Evolutionary conservation across 1,140 invertebrate species (phyloP).

Genomic region (Tetramorium alpestre): DNA sequence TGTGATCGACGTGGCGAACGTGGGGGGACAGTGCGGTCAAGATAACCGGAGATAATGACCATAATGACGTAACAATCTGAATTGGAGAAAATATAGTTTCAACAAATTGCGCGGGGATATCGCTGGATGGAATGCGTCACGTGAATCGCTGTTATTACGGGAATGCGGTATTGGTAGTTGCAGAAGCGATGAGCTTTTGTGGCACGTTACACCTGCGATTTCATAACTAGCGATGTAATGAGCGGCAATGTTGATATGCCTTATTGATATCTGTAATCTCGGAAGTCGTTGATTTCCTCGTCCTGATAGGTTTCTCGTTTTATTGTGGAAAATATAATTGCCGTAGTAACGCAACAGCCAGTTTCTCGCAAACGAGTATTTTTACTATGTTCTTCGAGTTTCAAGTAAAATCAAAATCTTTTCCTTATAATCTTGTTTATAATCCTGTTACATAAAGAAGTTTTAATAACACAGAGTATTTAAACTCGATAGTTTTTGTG

Average conservation of each 20-base stretch:
- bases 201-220: constrained; percentile 27
- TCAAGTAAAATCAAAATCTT: background rate
- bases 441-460: background rate
- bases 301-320: background rate
- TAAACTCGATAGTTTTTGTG: background rate
- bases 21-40: background rate
- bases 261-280: constrained; percentile 34
- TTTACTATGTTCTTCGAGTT: background rate
- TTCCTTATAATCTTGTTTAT: background rate
- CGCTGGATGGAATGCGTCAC: constrained; percentile 39
- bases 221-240: constrained; percentile 14
- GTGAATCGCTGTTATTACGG: constrained; percentile 25
- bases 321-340: constrained; percentile 20
- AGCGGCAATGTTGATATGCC: background rate
- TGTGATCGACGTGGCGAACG: constrained; percentile 31
- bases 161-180: constrained; percentile 15
- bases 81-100: constrained; percentile 53
- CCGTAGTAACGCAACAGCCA: background rate
- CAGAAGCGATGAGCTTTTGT: background rate
- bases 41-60: constrained; percentile 47
- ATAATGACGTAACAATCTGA: constrained; percentile 48
- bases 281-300: constrained; percentile 27
- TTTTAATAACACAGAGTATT: background rate
- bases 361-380: background rate
- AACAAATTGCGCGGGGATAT: constrained; percentile 25